Base-by-base conservation (phyloP, 2,797 vertebrate species). In the Typhlichthys subterraneus region DNA sequence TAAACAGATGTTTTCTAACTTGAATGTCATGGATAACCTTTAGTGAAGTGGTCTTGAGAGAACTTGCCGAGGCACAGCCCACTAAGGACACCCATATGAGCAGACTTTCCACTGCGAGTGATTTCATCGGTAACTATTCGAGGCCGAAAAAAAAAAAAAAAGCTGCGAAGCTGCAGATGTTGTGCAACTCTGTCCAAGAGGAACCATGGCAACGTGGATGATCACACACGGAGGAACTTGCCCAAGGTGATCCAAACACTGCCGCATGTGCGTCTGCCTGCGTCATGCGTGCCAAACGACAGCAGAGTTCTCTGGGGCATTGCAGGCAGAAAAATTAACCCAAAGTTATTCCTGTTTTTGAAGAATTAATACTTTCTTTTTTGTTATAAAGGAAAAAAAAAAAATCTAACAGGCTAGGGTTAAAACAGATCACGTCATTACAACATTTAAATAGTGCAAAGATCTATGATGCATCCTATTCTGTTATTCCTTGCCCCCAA, bases 1-100 rank as follows among this genome's bases (percentile, higher is more conserved):
- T 77, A 59, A 63, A 70, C 90, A 90, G 85, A 90, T 90, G 89
- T 87, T 91, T 88, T 90, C 84, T 53, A 85, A 79, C 87, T 90
- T 50, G 6, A 61, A 77, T 85, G 88, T 88, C 85, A 84, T 73
- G 75, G 79, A 65, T 79, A 86, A 89, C 87, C 83, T 89, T 88
- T 74, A 77, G 73, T 69, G 83, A 77, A 77, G 79, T 51, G 2
- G 56, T 59, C 76, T 72, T 82, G 79, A 23, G 23, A 3, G 23
- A 23, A 23, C 23, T 23, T 23, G 83, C 85, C 86, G 83, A 82
- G 3, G 84, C 70, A 45, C 58, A 56, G 83, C 77, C 75, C 83
- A 70, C 85, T 84, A 79, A 88, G 84, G 87, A 89, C 88, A 86
- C 85, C 81, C 88, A 89, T 84, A 86, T 86, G 88, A 87, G 88